Conservation (phyloP, 2,888 invertebrate species). For the Strigamia crassipes region DNA sequence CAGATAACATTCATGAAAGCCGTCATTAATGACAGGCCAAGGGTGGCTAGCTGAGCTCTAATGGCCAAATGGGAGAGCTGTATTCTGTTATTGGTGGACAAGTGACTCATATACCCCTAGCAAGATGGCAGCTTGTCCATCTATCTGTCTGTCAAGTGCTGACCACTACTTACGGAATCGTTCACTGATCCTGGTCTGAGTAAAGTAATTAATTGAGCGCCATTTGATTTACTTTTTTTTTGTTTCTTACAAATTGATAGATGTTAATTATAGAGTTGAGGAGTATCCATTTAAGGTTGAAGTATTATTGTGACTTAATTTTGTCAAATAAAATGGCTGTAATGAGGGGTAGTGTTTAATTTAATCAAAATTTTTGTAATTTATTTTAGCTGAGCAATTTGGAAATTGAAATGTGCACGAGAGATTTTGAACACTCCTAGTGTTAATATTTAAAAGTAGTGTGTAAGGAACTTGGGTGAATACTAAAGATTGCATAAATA, state of each 20-base stretch:
- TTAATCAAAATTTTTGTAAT: too few relatives aligned
- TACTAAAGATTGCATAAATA: neutral
- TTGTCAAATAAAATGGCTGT: neutral
- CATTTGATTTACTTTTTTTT: constrained; percentile 15
- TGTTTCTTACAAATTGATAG: neutral
- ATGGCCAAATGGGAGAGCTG: neutral
- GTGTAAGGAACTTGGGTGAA: neutral
- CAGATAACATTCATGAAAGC: constrained; percentile 42
- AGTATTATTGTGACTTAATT: neutral
- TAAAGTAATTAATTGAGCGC: neutral
- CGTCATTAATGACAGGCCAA: constrained; percentile 39
- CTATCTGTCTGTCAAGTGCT: neutral
- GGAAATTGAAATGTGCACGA: too few relatives aligned
- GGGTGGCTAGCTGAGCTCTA: constrained; percentile 14
- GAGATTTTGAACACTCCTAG: neutral
- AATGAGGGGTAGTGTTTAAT: too few relatives aligned
- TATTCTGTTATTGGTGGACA: constrained; percentile 33
- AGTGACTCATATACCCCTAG: constrained; percentile 14
- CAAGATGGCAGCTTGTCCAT: constrained; percentile 25
- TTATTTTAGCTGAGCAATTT: too few relatives aligned
- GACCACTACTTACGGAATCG: neutral
- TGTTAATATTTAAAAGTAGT: neutral
- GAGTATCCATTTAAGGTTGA: neutral
- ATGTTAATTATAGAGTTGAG: neutral
- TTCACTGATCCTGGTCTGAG: neutral